Evolutionary conservation across 2,888 invertebrate species (phyloP).

Genomic region (Agrochola lychnidis): DNA sequence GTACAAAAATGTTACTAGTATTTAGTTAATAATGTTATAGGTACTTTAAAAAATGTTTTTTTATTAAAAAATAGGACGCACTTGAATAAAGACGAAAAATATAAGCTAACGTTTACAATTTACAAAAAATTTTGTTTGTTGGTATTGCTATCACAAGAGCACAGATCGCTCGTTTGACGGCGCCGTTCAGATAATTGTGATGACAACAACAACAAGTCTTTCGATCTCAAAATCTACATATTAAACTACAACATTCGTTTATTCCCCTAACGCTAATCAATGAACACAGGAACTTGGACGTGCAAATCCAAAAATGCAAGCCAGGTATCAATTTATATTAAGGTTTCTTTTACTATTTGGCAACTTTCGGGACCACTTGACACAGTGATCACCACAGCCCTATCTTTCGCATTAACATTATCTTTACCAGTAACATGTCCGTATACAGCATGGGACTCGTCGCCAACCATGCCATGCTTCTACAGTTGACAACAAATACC

Average conservation of each 20-base stretch:
- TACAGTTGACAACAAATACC: slow-evolving; percentile 61
- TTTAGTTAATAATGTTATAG: slow-evolving; percentile 68
- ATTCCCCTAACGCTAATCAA: slow-evolving; percentile 78
- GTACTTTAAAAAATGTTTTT: slow-evolving; percentile 72
- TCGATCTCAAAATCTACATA: slow-evolving; percentile 71
- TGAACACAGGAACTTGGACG: slow-evolving; percentile 87
- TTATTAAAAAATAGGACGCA: slow-evolving; percentile 78
- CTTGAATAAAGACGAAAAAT: slow-evolving; percentile 74
- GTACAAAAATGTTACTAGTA: slow-evolving; percentile 79
- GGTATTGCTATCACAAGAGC: slow-evolving; percentile 70
- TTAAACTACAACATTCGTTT: slow-evolving; percentile 69
- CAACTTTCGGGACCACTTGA: slow-evolving; percentile 48
- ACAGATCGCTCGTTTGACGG: slow-evolving; percentile 51
- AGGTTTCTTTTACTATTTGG: slow-evolving; percentile 61
- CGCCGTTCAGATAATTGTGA: slow-evolving; percentile 58
- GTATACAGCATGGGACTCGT: slow-evolving; percentile 45
- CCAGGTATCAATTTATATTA: slow-evolving; percentile 66
- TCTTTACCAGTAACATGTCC: slow-evolving; percentile 55
- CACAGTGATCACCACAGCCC: slow-evolving; percentile 47
- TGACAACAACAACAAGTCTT: slow-evolving; percentile 71
- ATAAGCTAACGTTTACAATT: slow-evolving; percentile 70
- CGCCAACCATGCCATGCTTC: slow-evolving; percentile 45
- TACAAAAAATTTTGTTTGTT: slow-evolving; percentile 69
- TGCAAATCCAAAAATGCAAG: slow-evolving; percentile 81
- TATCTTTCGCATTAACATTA: slow-evolving; percentile 24